Base-by-base conservation (phyloP, 2,888 invertebrate genomes). In the Drosophila siamana region DNA sequence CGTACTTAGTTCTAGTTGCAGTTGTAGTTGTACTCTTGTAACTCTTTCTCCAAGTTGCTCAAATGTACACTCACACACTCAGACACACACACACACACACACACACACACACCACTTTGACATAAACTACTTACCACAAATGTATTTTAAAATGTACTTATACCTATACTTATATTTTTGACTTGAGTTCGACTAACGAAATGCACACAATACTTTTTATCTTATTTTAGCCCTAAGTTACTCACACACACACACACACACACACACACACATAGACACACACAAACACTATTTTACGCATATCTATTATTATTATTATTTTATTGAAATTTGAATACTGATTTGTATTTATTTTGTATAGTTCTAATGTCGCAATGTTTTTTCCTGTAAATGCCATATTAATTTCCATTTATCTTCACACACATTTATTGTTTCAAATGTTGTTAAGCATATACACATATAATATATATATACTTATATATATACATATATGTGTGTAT, bases 331-430 rank as follows among this genome's bases (percentile, higher is more conserved):
- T 82, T 67, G 33, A 50, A 78, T 66, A 63, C 60, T 68, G 56
- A 78, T 60, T 82, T 83, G 74, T 81, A 83, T 83, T 83, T 83
- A 85, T 83, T 82, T 66, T 80, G 67, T 78, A 65, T 78, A 83
- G 83, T 68, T 69, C 33, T 50, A 54, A 56, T 57, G 41, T 46
- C 50, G 26, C 48, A 6, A 54, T 55, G 55, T 47, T 61, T 67
- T 36, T 57, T 66, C 47, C 38, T 74, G 65, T 59, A 51, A 70
- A 62, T 74, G 74, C 74, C 74, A 74, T 74, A 74, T 74, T 74
- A 74, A 51, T 62, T 66, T 66, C 40, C 57, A 38, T 56, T 6
- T 54, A 15, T 55, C 28, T 43, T 15, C 26, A 26, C 56, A 64
- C 56, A 64, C 52, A 69, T 52, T 52, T 48, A 63, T 56, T 56